phyloP scores from a whole-genome alignment of 1,140 invertebrate genomes.

The Sarcophaga peregrina region DNA sequence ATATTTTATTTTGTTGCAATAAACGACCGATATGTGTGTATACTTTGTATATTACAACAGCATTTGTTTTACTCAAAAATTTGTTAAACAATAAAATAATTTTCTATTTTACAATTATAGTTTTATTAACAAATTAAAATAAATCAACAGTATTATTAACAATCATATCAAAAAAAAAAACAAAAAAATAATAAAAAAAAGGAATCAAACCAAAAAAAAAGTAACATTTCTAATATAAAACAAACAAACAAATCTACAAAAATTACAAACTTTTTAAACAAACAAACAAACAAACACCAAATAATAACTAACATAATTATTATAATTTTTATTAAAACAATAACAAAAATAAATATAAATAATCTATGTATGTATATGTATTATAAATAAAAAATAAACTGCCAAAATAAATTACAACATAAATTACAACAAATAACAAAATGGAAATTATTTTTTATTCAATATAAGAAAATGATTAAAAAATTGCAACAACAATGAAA shows the following conservation, averaged over 20 bases:
- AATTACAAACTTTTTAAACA: constrained; percentile 9
- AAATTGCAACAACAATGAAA: constrained; percentile 11
- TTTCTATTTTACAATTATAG: no score
- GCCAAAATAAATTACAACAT: constrained; percentile 37
- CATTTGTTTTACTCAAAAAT: constrained; percentile 7
- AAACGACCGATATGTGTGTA: no score
- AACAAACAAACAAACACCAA: background rate
- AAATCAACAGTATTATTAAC: constrained; percentile 21
- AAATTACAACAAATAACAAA: constrained; percentile 1
- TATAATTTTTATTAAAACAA: background rate
- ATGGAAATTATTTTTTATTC: background rate
- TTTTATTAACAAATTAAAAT: background rate
- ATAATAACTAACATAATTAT: no score
- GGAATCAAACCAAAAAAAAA: constrained; percentile 25
- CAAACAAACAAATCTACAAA: background rate
- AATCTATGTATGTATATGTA: background rate
- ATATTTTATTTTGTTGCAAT: no score
- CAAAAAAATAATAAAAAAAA: no score
- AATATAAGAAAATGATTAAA: constrained; percentile 27
- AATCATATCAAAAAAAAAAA: constrained; percentile 32
- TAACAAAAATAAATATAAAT: background rate
- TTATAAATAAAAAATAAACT: background rate
- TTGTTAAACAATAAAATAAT: no score
- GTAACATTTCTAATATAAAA: no score
- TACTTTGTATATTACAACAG: background rate